Evolutionary conservation across 1,140 invertebrate species (phyloP), one percentile per base, ranked within the genome.

Genomic region (Papilio machaon): DNA sequence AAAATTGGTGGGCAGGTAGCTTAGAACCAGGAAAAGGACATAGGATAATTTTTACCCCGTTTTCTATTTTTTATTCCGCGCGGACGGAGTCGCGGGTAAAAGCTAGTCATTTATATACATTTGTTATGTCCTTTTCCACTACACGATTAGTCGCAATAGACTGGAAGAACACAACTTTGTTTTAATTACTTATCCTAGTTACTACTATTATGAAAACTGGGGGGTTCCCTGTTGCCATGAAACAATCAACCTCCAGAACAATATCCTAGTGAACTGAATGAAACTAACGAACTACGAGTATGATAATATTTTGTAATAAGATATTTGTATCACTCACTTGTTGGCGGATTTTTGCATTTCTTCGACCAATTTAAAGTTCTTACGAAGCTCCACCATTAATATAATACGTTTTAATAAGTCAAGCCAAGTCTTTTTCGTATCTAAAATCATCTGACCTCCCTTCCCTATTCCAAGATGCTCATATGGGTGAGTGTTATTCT

Each of bases 361-460:
- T 7, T 93, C 90, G 9, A 92, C 80, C 30, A 84, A 70, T 1
- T 75, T 2, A 78, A 91, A 94, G 49, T 82, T 89, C 4, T 79
- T 81, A 8, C 86, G 80, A 0, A 88, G 70, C 73, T 91, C 82
- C 67, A 90, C 78, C 81, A 92, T 89, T n/a, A 84, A 13, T 5
- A 93, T 87, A 17, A 91, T 77, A 9, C 83, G 64, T 73, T 86
- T 91, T 2, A 94, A 80, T 1, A 94, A 58, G 0, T 88, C 86
- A 15, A 83, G 23, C 91, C 91, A 94, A 0, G 82, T 81, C 23
- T 83, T 84, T 82, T 93, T 94, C 7, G 90, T 79, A 19, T 90
- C 88, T 43, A 78, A 10, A 0, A 94, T 90, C 0, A 82, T 79
- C 30, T 90, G 85, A 0, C 92, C 92, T 0, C 92, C 92, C 70